Base-by-base conservation (phyloP, 1,140 invertebrate genomes). In the Drosophila navojoa region DNA sequence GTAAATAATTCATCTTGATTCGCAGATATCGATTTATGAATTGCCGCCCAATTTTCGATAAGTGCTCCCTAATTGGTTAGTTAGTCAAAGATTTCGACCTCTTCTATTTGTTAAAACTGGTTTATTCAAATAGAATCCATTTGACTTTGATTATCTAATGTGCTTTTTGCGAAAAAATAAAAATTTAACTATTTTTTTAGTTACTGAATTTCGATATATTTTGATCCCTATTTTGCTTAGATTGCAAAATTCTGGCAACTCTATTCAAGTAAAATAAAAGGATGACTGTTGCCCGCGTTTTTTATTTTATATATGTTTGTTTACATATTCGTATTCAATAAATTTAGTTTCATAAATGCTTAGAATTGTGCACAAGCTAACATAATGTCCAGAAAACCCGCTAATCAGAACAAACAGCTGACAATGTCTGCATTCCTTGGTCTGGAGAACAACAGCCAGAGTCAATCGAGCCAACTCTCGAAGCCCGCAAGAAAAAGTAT, bases 401-500 rank as follows among this genome's bases (percentile, higher is more conserved):
- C 55, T 11, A 47, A 25, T 38, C 49, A 67, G n/a, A 58, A 47
- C 4, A 72, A 72, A 25, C 71, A 68, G 27, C 50, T 73, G 25
- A 32, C 71, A 15, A 68, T 73, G 64, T 49, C 64, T 15, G 57
- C 57, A 29, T 73, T 73, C n/a, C 64, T 73, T 42, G 71, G 42
- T 44, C 16, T 73, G 11, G 57, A 61, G 9, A 35, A 29, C 3
- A 52, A 27, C 49, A 74, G 66, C 29, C 71, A 63, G 29, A 74
- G 68, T 42, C 60, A 75, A 71, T 42, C 68, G 59, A 22, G 53
- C 22, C 67, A 58, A 22, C 19, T 47, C 1, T 42, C 60, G 19
- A 71, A 47, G 47, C 22, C 11, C 10, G 11, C 38, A 22, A 4
- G 49, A 54, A 67, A 73, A 73, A 69, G 71, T 73, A 19, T 11